phyloP scores from a whole-genome alignment of 2,888 invertebrate genomes.

The Parelbella ahira region DNA sequence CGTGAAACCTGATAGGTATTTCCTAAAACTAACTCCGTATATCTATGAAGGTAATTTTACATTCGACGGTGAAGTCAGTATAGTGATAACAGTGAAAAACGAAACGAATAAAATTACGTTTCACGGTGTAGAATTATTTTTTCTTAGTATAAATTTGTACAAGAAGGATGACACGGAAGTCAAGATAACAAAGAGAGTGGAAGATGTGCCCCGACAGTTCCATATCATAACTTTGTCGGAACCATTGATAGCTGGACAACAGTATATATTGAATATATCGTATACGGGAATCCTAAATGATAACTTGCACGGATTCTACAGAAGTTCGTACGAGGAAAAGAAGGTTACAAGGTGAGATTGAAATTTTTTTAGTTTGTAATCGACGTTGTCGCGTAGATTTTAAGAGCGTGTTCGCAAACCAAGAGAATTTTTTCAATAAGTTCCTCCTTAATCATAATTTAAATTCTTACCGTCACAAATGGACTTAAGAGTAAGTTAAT shows the following conservation, averaged over 20 bases:
- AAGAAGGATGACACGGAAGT: conserved; percentile 57
- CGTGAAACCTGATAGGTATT: conserved; percentile 85
- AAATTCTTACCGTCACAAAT: too few species aligned
- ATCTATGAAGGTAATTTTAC: conserved; percentile 88
- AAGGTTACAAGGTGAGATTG: conserved; percentile 85
- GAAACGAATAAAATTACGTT: conserved; percentile 85
- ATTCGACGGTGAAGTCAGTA: conserved; percentile 85
- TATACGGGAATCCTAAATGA: conserved; percentile 88
- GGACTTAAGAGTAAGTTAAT: too few species aligned
- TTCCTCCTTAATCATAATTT: too few species aligned
- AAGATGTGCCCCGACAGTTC: conserved; percentile 84
- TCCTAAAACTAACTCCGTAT: conserved; percentile 85
- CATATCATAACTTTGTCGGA: conserved; percentile 83
- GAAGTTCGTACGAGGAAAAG: conserved; percentile 87
- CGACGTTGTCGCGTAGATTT: too few species aligned
- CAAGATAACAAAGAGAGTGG: conserved; percentile 59
- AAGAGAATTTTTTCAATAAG: too few species aligned
- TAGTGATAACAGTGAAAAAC: conserved; percentile 81
- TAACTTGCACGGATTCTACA: conserved; percentile 89
- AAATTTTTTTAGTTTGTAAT: too few species aligned
- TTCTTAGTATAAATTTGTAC: conserved; percentile 79
- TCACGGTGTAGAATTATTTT: conserved; percentile 85
- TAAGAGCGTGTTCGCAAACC: too few species aligned
- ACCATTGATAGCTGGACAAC: conserved; percentile 76
- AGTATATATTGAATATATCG: conserved; percentile 84